These are phyloP conservation scores for Gadopsis marmoratus DNA, from an alignment of 2,797 vertebrate genomes.

Conservation along the genomic window DNA sequence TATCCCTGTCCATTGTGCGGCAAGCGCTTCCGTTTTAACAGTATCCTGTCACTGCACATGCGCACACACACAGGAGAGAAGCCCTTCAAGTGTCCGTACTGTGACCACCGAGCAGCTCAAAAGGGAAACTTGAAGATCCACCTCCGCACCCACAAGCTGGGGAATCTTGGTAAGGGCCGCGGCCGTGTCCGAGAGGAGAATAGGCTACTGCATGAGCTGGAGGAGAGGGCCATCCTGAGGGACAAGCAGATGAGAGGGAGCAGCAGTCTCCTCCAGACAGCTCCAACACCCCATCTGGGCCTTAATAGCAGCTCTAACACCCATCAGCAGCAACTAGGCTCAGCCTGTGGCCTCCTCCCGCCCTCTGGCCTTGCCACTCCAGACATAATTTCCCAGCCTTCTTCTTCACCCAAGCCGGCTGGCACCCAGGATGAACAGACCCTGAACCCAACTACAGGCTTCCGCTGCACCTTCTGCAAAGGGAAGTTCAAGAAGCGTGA, in stretches of 20 bases:
- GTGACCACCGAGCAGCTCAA: constrained; percentile 97
- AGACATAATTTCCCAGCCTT: constrained; percentile 89
- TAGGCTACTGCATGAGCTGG: constrained; percentile 95
- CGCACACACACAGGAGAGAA: constrained; percentile 99
- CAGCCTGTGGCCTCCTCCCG: constrained; percentile 90
- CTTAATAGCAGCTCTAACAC: constrained; percentile 80
- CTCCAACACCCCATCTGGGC: constrained; percentile 80
- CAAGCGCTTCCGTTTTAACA: constrained; percentile 99
- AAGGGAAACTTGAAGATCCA: constrained; percentile 99
- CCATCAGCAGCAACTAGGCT: constrained; percentile 88
- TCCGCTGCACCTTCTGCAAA: constrained; percentile 98
- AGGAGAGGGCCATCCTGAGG: constrained; percentile 96
- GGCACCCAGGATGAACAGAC: constrained; percentile 90
- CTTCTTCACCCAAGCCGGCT: constrained; percentile 92
- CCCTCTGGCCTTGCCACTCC: constrained; percentile 88
- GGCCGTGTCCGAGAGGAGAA: constrained; percentile 98
- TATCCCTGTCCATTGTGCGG: constrained; percentile 98
- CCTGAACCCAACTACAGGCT: constrained; percentile 89
- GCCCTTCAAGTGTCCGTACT: constrained; percentile 99
- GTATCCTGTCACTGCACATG: constrained; percentile 98
- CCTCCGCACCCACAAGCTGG: constrained; percentile 97
- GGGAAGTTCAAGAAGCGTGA: constrained; percentile 99
- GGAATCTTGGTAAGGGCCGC: constrained; percentile 97
- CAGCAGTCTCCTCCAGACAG: constrained; percentile 88
- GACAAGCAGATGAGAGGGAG: constrained; percentile 97